phyloP scores from a whole-genome alignment of 2,888 invertebrate genomes.

The Drosophila robusta region DNA sequence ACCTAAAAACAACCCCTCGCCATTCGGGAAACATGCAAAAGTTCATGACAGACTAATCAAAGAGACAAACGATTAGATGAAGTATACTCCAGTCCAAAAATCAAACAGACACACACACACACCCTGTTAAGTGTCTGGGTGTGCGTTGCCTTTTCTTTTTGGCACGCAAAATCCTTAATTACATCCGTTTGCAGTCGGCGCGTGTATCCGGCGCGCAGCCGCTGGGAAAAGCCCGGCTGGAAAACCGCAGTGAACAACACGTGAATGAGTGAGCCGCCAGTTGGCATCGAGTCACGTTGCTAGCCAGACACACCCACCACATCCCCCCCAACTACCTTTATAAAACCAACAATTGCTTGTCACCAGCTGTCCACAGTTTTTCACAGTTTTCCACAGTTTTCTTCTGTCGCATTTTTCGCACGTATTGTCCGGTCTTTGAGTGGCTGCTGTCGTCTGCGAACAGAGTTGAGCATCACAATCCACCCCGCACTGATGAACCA shows the following conservation, averaged over 20 bases:
- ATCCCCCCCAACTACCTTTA: neutral
- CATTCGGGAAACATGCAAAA: neutral
- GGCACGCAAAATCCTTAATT: slow-evolving; percentile 78
- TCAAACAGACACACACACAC: slow-evolving; percentile 1
- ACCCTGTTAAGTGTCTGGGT: slow-evolving; percentile 19
- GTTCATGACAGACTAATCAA: slow-evolving; percentile 55
- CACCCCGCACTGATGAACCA: slow-evolving; percentile 15
- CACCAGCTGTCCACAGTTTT: slow-evolving; percentile 75
- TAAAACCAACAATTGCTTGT: slow-evolving; percentile 65
- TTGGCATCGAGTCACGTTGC: slow-evolving; percentile 69
- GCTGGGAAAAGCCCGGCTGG: slow-evolving; percentile 32
- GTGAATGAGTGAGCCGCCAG: slow-evolving; percentile 67
- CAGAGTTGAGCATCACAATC: slow-evolving; percentile 26
- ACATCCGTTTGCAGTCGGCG: slow-evolving; percentile 75
- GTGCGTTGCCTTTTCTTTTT: slow-evolving; percentile 48
- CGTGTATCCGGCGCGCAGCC: slow-evolving; percentile 67
- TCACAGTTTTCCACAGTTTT: slow-evolving; percentile 57
- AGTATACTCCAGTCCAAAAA: slow-evolving; percentile 30
- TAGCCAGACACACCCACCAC: slow-evolving; percentile 16
- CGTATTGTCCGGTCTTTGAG: slow-evolving; percentile 67
- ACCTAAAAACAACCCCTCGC: too few relatives aligned
- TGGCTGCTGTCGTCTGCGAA: slow-evolving; percentile 50
- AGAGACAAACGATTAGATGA: slow-evolving; percentile 58
- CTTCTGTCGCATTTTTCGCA: slow-evolving; percentile 71
- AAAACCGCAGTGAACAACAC: slow-evolving; percentile 71